These are phyloP conservation scores for Ostrea denselamellosa DNA, from an alignment of 1,140 invertebrate genomes.

Conservation along the genomic window DNA sequence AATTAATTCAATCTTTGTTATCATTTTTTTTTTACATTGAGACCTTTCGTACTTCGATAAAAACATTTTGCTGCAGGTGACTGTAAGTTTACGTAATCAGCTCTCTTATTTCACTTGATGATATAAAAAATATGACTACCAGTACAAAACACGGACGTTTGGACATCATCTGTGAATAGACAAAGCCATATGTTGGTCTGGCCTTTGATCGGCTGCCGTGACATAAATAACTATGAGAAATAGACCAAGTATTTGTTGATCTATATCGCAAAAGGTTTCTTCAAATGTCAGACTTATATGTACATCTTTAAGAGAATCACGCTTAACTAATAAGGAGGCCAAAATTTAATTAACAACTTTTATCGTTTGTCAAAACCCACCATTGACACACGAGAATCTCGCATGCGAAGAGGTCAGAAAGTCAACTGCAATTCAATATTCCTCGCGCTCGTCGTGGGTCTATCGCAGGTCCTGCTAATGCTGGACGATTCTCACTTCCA, in stretches of 20 bases:
- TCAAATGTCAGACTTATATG: constrained; percentile 1
- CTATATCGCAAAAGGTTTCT: constrained; percentile 21
- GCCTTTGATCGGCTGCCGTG: constrained; percentile 29
- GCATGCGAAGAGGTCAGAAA: constrained; percentile 20
- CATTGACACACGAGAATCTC: constrained; percentile 27
- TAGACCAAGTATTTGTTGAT: constrained; percentile 19
- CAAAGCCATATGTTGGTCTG: background rate
- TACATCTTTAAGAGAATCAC: constrained; percentile 9
- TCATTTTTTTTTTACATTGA: too few species aligned
- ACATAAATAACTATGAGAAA: constrained; percentile 26
- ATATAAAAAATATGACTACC: background rate
- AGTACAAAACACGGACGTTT: background rate
- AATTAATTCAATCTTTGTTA: too few species aligned
- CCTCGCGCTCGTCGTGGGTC: background rate
- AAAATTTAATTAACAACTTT: constrained; percentile 39
- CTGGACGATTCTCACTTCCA: background rate
- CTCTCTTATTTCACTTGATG: too few species aligned
- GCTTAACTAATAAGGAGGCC: constrained; percentile 20
- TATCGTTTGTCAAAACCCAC: constrained; percentile 22
- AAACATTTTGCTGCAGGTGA: too few species aligned
- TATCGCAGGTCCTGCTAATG: background rate
- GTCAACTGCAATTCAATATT: constrained; percentile 4
- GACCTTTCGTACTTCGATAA: too few species aligned
- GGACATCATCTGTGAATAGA: background rate
- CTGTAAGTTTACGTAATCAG: too few species aligned